Base-by-base conservation (phyloP, 2,113 vertebrate genomes). In the Urocynchramus pylzowi region DNA sequence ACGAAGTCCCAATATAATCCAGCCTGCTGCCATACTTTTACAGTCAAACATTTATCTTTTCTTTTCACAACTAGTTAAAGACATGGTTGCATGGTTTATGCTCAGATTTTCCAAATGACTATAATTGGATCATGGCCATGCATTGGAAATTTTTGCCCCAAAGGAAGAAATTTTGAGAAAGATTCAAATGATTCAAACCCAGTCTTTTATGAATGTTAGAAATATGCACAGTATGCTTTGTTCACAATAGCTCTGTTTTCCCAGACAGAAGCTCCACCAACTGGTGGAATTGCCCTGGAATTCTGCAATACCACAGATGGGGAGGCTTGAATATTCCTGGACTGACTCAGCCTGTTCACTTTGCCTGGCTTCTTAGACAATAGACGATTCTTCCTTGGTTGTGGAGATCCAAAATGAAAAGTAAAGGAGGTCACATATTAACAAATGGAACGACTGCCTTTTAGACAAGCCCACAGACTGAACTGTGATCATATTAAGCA, bases 191-290 rank as follows among this genome's bases (percentile, higher is more conserved):
- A 90, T 96, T 93, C 88, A 93, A 95, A 90, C 75, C 79, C 70
- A 81, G 92, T 90, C 88, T 92, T 97, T 95, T 89, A 90, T 96
- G 96, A 96, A 88, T 68, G 86, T 71, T 87, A 94, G 87, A 97
- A 96, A 91, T 95, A 97, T 97, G 96, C 21, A 13, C 92, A 96
- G 95, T 93, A 96, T 96, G 95, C 96, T 94, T 96, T 96, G 95
- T 94, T 95, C 95, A 96, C 96, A 94, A 90, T 96, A 94, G 86
- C 80, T 97, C 90, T 89, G 93, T 96, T 96, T 96, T 96, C 96
- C 95, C 96, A 96, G 95, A 95, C 93, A 96, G 95, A 97, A 95
- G 96, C 95, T 97, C 96, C 96, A 97, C 96, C 96, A 97, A 92
- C 92, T 97, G 96, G 96, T 96, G 95, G 95, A 94, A 96, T 96